Conservation (phyloP, 2,797 vertebrate genomes). For the Spondyliosoma cantharus region DNA sequence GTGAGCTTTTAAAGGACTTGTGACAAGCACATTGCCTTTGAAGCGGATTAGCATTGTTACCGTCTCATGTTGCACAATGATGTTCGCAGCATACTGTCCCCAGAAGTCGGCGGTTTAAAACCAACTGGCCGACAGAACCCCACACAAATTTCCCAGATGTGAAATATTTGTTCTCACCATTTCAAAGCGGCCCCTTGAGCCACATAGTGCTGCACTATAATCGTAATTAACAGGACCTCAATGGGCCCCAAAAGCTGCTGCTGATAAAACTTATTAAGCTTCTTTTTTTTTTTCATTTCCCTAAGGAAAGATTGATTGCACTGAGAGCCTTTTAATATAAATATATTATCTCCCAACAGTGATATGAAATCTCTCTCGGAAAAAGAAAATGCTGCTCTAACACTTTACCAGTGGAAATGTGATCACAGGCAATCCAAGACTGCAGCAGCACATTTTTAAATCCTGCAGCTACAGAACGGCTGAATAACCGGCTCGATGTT, state of each 20-base stretch:
- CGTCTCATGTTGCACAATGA: slow-evolving; percentile 78
- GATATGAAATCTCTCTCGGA: slow-evolving; percentile 77
- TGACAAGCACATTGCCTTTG: slow-evolving; percentile 80
- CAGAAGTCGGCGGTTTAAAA: slow-evolving; percentile 63
- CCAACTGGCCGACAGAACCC: slow-evolving; percentile 46
- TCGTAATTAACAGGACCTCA: slow-evolving; percentile 66
- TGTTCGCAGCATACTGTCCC: slow-evolving; percentile 63
- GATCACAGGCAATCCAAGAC: slow-evolving; percentile 68
- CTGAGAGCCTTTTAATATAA: slow-evolving; percentile 79
- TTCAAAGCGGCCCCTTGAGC: slow-evolving; percentile 77
- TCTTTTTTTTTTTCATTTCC: slow-evolving; percentile 62
- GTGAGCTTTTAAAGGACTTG: slow-evolving; percentile 75
- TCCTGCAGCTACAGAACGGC: slow-evolving; percentile 53
- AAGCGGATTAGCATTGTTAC: slow-evolving; percentile 79
- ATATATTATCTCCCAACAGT: slow-evolving; percentile 75
- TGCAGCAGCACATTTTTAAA: slow-evolving; percentile 58
- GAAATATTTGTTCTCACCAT: slow-evolving; percentile 78
- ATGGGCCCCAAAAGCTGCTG: slow-evolving; percentile 59
- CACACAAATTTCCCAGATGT: slow-evolving; percentile 69
- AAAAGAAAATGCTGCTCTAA: slow-evolving; percentile 67
- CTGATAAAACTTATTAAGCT: slow-evolving; percentile 73
- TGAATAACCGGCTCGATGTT: slow-evolving; percentile 55
- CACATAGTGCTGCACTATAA: slow-evolving; percentile 61
- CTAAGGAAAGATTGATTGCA: slow-evolving; percentile 79
- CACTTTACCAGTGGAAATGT: slow-evolving; percentile 77